Evolutionary conservation across 1,140 invertebrate species (phyloP).

Genomic region (Hormaphis cornu): DNA sequence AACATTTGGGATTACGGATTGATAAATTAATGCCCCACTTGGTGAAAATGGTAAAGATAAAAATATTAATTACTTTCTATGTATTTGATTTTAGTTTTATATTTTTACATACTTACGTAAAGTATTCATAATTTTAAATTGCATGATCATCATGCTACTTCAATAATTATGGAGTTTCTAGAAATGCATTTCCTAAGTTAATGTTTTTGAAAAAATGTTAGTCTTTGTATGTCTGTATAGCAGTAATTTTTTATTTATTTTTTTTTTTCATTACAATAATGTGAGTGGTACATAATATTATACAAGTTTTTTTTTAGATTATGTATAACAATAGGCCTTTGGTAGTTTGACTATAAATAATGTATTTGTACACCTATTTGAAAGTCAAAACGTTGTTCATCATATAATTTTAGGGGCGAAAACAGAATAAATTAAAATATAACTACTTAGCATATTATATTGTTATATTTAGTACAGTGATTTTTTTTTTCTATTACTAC

Average conservation of each 20-base stretch:
- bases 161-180: slow-evolving; percentile 1
- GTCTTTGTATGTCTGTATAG: slow-evolving; percentile 5
- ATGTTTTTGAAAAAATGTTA: slow-evolving; percentile 9
- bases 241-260: slow-evolving; percentile 2
- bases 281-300: not conserved
- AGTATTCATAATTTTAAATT: not conserved
- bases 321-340: not conserved
- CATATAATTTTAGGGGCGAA: not conserved
- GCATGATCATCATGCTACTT: slow-evolving; percentile 16
- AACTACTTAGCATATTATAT: not conserved
- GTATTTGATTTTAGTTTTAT: slow-evolving; percentile 2
- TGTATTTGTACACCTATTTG: too few relatives aligned
- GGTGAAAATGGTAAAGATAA: slow-evolving; percentile 60
- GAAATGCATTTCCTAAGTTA: slow-evolving; percentile 13
- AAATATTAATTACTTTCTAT: not conserved
- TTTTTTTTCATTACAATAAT: slow-evolving; percentile 4
- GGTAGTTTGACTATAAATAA: slow-evolving; percentile 4
- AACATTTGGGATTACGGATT: slow-evolving; percentile 81
- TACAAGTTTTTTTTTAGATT: slow-evolving; percentile 3
- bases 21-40: slow-evolving; percentile 76
- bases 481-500: not conserved
- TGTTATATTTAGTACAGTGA: too few relatives aligned
- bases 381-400: not conserved
- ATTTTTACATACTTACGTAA: not conserved
- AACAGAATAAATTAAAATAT: not conserved